phyloP scores from a whole-genome alignment of 2,888 invertebrate genomes.

The Rhingia rostrata region DNA sequence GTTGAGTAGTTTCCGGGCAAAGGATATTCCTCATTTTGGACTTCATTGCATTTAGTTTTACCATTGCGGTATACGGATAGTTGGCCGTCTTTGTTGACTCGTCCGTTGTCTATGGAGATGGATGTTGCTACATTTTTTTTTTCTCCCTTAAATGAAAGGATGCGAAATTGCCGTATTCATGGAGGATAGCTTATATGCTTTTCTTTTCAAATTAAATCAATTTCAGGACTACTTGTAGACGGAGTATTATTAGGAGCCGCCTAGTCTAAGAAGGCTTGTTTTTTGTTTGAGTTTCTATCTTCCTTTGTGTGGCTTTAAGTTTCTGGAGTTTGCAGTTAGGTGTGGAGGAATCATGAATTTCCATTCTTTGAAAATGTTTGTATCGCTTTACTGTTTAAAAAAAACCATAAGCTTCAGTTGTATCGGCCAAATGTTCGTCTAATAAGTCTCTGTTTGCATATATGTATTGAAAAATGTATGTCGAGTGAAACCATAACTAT shows the following conservation, averaged over 20 bases:
- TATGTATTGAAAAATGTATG: too few species aligned
- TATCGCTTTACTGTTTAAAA: too few species aligned
- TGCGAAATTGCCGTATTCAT: conserved; percentile 59
- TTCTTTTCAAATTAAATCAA: conserved; percentile 52
- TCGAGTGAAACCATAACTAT: too few species aligned
- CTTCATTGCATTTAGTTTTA: conserved; percentile 45
- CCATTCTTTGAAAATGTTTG: too few species aligned
- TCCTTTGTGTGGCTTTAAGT: background rate
- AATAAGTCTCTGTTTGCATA: too few species aligned
- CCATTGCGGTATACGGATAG: conserved; percentile 24
- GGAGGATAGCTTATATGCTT: conserved; percentile 7
- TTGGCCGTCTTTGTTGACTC: conserved; percentile 38
- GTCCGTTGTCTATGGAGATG: conserved; percentile 10
- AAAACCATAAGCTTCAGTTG: too few species aligned
- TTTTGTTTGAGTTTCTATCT: background rate
- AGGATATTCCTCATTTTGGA: conserved; percentile 62
- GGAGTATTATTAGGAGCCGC: background rate
- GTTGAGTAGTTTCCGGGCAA: conserved; percentile 28
- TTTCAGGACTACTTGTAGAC: conserved; percentile 9
- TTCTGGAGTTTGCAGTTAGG: too few species aligned
- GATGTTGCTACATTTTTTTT: background rate
- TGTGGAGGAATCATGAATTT: too few species aligned
- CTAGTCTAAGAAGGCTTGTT: background rate
- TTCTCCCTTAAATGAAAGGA: conserved; percentile 30
- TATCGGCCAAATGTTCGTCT: too few species aligned